Conservation (phyloP, 2,888 invertebrate species). For the Plebejus argus region DNA sequence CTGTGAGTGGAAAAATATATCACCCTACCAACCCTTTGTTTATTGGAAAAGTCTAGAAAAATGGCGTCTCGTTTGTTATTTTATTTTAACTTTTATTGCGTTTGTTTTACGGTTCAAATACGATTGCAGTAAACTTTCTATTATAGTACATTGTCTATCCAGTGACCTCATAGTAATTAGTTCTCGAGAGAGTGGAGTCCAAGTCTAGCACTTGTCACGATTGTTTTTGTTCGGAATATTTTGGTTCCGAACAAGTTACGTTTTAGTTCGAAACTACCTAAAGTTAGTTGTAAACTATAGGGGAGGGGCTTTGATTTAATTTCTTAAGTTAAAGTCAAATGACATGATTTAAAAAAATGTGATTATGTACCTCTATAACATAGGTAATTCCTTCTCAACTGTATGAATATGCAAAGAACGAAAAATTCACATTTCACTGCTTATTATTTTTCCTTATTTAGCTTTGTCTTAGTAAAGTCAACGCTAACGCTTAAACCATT, state of each 20-base stretch:
- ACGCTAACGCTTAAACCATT: no score
- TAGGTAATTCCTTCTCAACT: no score
- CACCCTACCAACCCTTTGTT: slow-evolving; percentile 17
- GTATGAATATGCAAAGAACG: no score
- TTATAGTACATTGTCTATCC: slow-evolving; percentile 18
- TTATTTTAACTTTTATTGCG: background rate
- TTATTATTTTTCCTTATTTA: no score
- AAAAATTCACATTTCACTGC: no score
- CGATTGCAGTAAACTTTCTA: slow-evolving; percentile 8
- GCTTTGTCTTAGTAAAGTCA: no score
- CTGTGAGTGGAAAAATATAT: background rate
- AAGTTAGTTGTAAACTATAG: background rate
- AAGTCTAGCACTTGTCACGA: background rate
- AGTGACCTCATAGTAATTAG: slow-evolving; percentile 25
- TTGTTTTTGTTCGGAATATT: background rate
- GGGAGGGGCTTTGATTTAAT: no score
- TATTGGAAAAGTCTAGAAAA: slow-evolving; percentile 29
- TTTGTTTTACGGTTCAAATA: slow-evolving; percentile 16
- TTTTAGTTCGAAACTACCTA: background rate
- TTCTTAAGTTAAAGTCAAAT: no score
- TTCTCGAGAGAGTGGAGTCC: slow-evolving; percentile 4
- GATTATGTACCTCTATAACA: no score
- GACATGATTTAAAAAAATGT: no score
- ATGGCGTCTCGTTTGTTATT: background rate
- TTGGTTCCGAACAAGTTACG: background rate